Evolutionary conservation across 2,888 invertebrate species (phyloP).

Genomic region (Euplagia quadripunctaria): DNA sequence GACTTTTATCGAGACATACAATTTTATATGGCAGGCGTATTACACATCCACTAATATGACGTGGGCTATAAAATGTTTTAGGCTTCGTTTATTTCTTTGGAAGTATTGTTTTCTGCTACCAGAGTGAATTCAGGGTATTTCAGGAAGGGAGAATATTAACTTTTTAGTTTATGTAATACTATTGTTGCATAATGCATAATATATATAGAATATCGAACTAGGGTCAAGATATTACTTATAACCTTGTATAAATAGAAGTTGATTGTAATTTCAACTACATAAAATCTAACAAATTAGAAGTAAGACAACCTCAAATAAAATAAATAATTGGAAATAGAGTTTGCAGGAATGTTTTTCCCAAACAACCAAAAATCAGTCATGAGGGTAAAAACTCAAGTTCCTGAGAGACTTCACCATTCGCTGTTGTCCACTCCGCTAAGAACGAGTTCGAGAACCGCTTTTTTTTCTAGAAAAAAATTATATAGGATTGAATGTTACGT

Average conservation of each 20-base stretch:
- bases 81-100: conserved; percentile 25
- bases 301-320: neutral
- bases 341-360: no score
- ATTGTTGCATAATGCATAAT: neutral
- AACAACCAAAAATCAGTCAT: no score
- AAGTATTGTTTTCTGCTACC: conserved; percentile 8
- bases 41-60: conserved; percentile 36
- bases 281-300: neutral
- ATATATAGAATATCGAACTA: no score
- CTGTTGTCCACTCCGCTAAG: conserved; percentile 21
- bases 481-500: no score
- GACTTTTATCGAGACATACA: conserved; percentile 61
- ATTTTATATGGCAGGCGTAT: conserved; percentile 52
- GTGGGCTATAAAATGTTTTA: conserved; percentile 23
- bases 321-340: conserved; percentile 19
- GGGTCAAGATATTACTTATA: no score
- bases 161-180: neutral
- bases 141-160: neutral
- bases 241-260: no score
- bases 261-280: neutral
- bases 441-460: conserved; percentile 4
- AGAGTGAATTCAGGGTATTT: conserved; percentile 1
- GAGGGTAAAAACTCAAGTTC: conserved; percentile 59
- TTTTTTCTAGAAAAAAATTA: no score
- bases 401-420: conserved; percentile 45